Evolutionary conservation across 2,888 invertebrate species (phyloP).

Genomic region (Cantharis flavilabris): DNA sequence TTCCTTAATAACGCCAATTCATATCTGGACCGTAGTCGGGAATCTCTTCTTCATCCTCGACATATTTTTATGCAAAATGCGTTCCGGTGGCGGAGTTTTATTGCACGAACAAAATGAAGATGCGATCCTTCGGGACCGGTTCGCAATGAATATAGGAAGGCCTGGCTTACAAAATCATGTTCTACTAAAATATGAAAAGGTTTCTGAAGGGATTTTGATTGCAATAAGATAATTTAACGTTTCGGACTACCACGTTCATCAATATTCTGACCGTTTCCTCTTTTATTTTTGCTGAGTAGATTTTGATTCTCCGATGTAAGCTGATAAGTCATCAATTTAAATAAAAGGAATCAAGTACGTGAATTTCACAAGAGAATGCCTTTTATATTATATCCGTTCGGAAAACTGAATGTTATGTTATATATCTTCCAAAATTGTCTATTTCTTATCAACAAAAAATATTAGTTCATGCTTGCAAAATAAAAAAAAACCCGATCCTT

Average conservation of each 20-base stretch:
- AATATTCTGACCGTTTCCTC: slow-evolving; percentile 41
- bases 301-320: slow-evolving; percentile 29
- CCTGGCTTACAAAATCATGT: slow-evolving; percentile 41
- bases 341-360: slow-evolving; percentile 24
- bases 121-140: slow-evolving; percentile 46
- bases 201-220: slow-evolving; percentile 46
- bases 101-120: slow-evolving; percentile 53
- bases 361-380: slow-evolving; percentile 23
- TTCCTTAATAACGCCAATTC: slow-evolving; percentile 49
- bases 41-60: slow-evolving; percentile 48
- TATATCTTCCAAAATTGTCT: background rate
- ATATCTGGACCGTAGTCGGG: slow-evolving; percentile 44
- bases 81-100: slow-evolving; percentile 53
- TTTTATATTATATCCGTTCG: slow-evolving; percentile 16
- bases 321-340: slow-evolving; percentile 26
- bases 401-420: background rate
- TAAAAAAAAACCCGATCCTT: background rate
- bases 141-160: slow-evolving; percentile 45
- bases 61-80: slow-evolving; percentile 56
- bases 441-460: background rate
- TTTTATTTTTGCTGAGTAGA: slow-evolving; percentile 33
- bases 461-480: background rate
- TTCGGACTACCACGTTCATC: slow-evolving; percentile 44
- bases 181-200: slow-evolving; percentile 40
- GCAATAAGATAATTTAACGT: slow-evolving; percentile 46